A percentile compares a stretch with the other conserved stretches of the same genome.
These are phyloP conservation scores for Bombus consobrinus DNA, from an alignment of 1,140 invertebrate species.

Conservation along the genomic window DNA sequence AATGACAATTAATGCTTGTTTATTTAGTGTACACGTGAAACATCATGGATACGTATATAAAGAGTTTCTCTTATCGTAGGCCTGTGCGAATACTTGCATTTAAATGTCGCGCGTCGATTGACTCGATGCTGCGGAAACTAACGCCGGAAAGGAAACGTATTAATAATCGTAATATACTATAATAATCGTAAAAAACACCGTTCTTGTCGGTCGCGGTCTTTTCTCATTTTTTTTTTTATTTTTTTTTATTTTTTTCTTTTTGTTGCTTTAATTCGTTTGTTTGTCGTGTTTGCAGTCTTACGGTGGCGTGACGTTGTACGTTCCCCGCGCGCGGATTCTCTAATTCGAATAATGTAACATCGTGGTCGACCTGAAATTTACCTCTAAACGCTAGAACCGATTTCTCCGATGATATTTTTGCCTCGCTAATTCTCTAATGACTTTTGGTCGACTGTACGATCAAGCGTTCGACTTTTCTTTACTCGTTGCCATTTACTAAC, in stretches of 20 bases:
- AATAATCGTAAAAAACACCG: conserved; percentile 36
- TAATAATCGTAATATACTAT: conserved; percentile 8
- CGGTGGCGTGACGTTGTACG: conserved; percentile 5
- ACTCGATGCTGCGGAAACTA: conserved; percentile 34
- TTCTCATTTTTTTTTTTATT: background rate
- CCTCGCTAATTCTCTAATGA: conserved; percentile 13
- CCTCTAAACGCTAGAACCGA: conserved; percentile 10
- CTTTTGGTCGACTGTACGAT: conserved; percentile 35
- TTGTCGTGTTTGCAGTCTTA: conserved; percentile 19
- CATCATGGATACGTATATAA: conserved; percentile 59
- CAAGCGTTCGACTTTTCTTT: conserved; percentile 16
- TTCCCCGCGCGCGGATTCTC: conserved; percentile 3
- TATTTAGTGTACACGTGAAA: conserved; percentile 48
- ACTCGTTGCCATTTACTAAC: background rate
- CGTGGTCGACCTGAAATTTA: background rate
- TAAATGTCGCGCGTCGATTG: conserved; percentile 28
- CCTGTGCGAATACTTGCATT: conserved; percentile 59
- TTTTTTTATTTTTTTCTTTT: background rate
- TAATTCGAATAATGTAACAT: background rate
- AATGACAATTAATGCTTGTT: conserved; percentile 18
- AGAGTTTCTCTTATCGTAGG: conserved; percentile 57
- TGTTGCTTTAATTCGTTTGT: background rate
- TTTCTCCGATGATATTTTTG: background rate
- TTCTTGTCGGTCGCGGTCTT: background rate
- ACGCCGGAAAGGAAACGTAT: background rate